Evolutionary conservation across 2,888 invertebrate genomes (phyloP).

Genomic region (Chaetoderma sp.): DNA sequence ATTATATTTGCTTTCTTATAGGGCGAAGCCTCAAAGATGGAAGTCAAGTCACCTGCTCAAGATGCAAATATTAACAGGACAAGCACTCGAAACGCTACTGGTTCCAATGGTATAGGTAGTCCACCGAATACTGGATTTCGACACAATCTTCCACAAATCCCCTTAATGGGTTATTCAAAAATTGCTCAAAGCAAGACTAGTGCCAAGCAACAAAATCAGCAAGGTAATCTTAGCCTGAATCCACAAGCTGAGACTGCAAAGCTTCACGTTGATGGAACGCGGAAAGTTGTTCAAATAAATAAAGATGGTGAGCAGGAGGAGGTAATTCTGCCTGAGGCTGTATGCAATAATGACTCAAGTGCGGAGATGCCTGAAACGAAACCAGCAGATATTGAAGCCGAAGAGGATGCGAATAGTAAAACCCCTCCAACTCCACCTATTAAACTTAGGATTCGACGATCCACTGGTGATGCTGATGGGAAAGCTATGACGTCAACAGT

Average conservation of each 20-base stretch:
- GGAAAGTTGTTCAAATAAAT: conserved; percentile 49
- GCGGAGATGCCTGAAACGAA: conserved; percentile 31
- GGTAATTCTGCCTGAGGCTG: neutral
- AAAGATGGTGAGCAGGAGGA: conserved; percentile 24
- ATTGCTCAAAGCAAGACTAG: conserved; percentile 60
- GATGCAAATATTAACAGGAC: neutral
- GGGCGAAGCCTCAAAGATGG: neutral
- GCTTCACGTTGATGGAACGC: conserved; percentile 48
- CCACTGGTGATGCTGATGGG: neutral
- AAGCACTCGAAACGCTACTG: neutral
- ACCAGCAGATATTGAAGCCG: conserved; percentile 10
- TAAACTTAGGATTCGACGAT: neutral
- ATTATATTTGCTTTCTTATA: neutral
- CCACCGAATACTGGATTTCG: conserved; percentile 36
- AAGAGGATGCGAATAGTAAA: conserved; percentile 15
- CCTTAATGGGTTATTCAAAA: conserved; percentile 50
- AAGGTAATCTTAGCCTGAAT: neutral
- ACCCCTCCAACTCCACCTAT: conserved; percentile 10
- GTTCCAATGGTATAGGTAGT: conserved; percentile 15
- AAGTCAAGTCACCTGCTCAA: conserved; percentile 5
- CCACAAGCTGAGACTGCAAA: neutral
- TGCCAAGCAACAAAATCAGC: conserved; percentile 37
- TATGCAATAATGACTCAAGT: too few species aligned
- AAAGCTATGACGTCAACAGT: neutral
- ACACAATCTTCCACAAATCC: conserved; percentile 57